These are phyloP conservation scores for Macrochelys suwanniensis DNA, from an alignment of 2,797 vertebrate species.

Conservation along the genomic window DNA sequence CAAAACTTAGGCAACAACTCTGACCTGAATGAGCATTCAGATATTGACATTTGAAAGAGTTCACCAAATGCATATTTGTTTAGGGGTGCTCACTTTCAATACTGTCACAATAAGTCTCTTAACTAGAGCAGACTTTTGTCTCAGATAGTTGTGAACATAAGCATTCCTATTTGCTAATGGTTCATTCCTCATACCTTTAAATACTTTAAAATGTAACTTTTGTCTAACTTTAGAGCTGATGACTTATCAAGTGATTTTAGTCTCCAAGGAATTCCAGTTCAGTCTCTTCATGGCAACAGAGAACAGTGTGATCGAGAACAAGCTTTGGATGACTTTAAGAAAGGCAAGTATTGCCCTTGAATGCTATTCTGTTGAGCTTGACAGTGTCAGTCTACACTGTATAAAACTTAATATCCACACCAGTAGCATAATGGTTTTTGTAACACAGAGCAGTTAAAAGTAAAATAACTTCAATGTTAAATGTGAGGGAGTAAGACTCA, in stretches of 20 bases:
- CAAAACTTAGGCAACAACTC: neutral
- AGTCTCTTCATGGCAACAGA: constrained; percentile 93
- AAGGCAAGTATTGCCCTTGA: constrained; percentile 78
- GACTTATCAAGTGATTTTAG: constrained; percentile 94
- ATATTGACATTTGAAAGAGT: neutral
- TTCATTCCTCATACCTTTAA: neutral
- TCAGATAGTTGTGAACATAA: neutral
- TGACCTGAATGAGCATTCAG: neutral
- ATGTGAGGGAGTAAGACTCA: neutral
- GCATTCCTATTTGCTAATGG: neutral
- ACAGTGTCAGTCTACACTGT: neutral
- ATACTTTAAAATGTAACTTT: neutral
- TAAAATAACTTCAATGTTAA: neutral
- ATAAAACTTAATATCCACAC: neutral
- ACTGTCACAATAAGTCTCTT: neutral
- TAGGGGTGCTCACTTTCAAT: neutral
- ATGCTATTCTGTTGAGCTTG: neutral
- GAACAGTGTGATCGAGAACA: constrained; percentile 95
- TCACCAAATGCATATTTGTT: neutral
- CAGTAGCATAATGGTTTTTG: neutral
- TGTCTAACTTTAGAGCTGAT: constrained; percentile 86
- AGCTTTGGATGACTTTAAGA: constrained; percentile 94
- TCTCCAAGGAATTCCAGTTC: constrained; percentile 90
- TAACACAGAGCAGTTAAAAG: neutral
- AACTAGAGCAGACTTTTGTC: neutral